Percentiles rank a stretch among this genome's conserved stretches.
Conservation (phyloP, 2,113 vertebrate genomes). For the Alces alces region DNA sequence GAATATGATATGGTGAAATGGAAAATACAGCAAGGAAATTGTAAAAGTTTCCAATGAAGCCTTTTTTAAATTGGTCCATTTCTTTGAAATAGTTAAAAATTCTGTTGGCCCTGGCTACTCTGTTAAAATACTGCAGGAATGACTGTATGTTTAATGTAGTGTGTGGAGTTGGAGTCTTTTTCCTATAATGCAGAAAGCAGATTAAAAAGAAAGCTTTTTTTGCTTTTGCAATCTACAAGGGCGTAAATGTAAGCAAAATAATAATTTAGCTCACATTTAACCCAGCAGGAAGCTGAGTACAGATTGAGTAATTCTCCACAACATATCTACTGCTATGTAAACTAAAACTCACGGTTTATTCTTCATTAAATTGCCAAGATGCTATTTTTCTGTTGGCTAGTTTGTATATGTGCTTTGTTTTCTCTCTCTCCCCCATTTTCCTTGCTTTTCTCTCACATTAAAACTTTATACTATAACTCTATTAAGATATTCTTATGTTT, state of each 20-base stretch:
- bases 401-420: slow-evolving; percentile 14
- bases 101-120: not conserved
- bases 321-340: slow-evolving; percentile 69
- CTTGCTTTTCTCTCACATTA: slow-evolving; percentile 38
- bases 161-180: slow-evolving; percentile 61
- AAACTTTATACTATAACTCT: slow-evolving; percentile 26
- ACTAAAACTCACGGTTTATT: slow-evolving; percentile 38
- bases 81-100: slow-evolving; percentile 54
- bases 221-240: slow-evolving; percentile 70
- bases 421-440: not conserved
- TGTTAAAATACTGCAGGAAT: slow-evolving; percentile 46
- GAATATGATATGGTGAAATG: not conserved
- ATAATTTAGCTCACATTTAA: slow-evolving; percentile 81
- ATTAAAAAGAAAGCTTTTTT: slow-evolving; percentile 59
- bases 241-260: slow-evolving; percentile 79
- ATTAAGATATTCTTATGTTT: slow-evolving; percentile 37
- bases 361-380: slow-evolving; percentile 71
- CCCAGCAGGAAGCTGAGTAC: slow-evolving; percentile 76
- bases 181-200: slow-evolving; percentile 65
- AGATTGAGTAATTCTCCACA: slow-evolving; percentile 75
- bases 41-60: not conserved
- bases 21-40: not conserved
- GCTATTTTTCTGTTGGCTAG: slow-evolving; percentile 56
- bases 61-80: slow-evolving; percentile 8
- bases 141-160: slow-evolving; percentile 16